Conservation (phyloP, 2,113 vertebrate species). For the Monopterus albus region DNA sequence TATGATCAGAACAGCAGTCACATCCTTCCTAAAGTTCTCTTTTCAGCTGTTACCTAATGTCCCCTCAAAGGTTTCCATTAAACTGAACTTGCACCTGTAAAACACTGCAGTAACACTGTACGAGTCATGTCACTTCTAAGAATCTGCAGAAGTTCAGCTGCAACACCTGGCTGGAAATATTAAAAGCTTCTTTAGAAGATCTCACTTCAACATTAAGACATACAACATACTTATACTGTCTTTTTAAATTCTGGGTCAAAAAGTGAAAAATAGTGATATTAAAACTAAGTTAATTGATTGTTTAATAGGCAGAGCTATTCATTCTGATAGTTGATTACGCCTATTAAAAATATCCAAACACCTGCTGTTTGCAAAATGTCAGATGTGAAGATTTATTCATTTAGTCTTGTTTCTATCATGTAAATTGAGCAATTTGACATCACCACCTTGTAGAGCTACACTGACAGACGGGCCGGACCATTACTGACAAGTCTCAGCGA, state of each 20-base stretch:
- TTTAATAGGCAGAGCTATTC: not conserved
- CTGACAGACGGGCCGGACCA: no score
- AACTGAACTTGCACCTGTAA: not conserved
- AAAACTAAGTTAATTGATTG: not conserved
- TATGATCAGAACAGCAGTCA: constrained; percentile 13
- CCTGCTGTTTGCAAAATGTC: no score
- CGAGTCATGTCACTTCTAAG: not conserved
- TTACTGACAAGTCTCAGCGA: no score
- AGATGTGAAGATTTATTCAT: no score
- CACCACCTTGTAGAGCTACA: no score
- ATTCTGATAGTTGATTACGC: not conserved
- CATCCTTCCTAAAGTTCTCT: constrained; percentile 14
- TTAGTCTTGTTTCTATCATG: no score
- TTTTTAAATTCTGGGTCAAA: no score
- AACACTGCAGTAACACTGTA: not conserved
- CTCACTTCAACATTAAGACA: no score
- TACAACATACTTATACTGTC: no score
- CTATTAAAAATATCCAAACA: no score
- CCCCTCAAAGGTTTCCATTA: constrained; percentile 6
- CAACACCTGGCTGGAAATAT: not conserved
- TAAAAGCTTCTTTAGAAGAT: constrained; percentile 2
- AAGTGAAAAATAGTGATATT: no score
- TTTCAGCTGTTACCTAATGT: constrained; percentile 15
- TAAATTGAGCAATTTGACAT: no score
- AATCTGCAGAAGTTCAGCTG: not conserved